Base-by-base conservation (phyloP, 2,888 invertebrate species). In the Trimorus sp. region DNA sequence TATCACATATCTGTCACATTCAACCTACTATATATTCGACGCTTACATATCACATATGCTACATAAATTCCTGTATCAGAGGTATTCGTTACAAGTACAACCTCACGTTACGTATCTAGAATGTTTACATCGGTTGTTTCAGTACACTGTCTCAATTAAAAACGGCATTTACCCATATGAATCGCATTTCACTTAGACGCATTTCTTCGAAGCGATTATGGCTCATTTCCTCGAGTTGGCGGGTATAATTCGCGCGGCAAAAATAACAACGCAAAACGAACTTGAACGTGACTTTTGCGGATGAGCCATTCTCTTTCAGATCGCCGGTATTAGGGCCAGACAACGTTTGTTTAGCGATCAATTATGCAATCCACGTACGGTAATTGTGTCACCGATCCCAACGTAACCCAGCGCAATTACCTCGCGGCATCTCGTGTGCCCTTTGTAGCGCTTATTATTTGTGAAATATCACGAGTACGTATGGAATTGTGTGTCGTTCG, bases 301-400 rank as follows among this genome's bases (percentile, higher is more conserved):
- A 26, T 26, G 26, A 26, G 26, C 26, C 26, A 26, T 26, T 26
- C 26, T 26, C 26, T 26, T 26, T 26, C 26, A 26, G 26, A 26
- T 26, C 26, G 26, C 1, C 26, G 26, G 53, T 54, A 66, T 66
- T 54, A 40, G 14, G 15, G 16, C n/a, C 45, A 14, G n/a, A n/a
- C n/a, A n/a, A 36, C 26, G 45, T 68, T 68, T 68, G 58, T 58
- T 68, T 68, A 37, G 56, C 56, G 7, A 53, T 56, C 38, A 71
- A 71, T 71, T 71, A 60, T 53, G 70, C 53, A 71, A 71, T 53
- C 51, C 60, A 16, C 53, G 51, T 9, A 49, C 70, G 36, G 59
- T 59, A 56, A 48, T 37, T 58, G 56, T 68, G 56, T 58, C 36
- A 40, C 45, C 56, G 45, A 58, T 68, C 51, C 49, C 9, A 37